Evolutionary conservation across 64 coral and sea anemone genomes (phyloP).

Genomic region (Montipora foliosa): DNA sequence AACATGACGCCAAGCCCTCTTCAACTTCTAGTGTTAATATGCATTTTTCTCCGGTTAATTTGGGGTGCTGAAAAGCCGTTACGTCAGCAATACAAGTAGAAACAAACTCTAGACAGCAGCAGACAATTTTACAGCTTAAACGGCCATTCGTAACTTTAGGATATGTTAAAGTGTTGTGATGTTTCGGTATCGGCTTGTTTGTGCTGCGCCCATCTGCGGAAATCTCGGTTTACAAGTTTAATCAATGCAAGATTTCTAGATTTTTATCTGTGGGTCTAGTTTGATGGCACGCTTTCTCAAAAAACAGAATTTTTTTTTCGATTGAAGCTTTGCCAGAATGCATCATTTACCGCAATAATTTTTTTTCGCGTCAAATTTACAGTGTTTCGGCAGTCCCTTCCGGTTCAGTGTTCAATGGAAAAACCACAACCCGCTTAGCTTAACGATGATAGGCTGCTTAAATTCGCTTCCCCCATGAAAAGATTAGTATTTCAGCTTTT

Average conservation of each 20-base stretch:
- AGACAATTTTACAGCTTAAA: constrained; percentile 16
- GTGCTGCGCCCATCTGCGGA: too few species aligned
- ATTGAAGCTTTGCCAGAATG: not conserved
- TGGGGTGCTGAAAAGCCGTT: constrained; percentile 2
- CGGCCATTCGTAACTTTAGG: not conserved
- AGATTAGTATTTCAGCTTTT: not conserved
- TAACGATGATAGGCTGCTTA: not conserved
- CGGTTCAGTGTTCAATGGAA: constrained; percentile 22
- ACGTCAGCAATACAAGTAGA: constrained; percentile 11
- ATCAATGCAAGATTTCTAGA: constrained; percentile 17
- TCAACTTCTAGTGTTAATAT: not conserved
- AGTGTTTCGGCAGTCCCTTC: constrained; percentile 4
- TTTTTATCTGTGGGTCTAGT: not conserved
- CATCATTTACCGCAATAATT: constrained; percentile 20
- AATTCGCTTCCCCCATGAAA: not conserved
- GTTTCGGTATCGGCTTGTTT: not conserved
- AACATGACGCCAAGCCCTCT: not conserved
- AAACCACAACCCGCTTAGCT: constrained; percentile 4
- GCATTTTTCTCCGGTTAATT: constrained; percentile 9
- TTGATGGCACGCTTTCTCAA: not conserved
- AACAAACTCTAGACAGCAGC: not conserved
- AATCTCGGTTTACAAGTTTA: not conserved
- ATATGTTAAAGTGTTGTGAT: too few species aligned
- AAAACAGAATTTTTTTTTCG: not conserved
- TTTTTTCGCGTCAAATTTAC: constrained; percentile 16